Evolutionary conservation across 2,113 vertebrate species (phyloP), one percentile per base, ranked within the genome.

Genomic region (Poeciliopsis occidentalis): DNA sequence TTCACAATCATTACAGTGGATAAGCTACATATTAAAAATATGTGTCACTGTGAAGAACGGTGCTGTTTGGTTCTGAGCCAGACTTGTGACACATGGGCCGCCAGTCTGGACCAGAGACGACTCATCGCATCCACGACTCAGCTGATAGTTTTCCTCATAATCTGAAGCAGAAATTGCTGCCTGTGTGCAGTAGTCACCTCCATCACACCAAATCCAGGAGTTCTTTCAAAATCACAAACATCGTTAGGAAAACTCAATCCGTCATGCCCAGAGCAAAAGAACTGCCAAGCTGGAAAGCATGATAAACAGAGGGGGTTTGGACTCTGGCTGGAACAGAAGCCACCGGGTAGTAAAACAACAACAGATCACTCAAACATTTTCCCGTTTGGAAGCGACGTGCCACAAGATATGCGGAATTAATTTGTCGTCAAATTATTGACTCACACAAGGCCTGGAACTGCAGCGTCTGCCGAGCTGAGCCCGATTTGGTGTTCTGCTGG

Each of bases 401-500:
- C 89, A 31, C 91, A 90, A 83, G 68, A 85, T 82, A 71, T 85
- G 75, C 78, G 70, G 82, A 68, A 12, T 65, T 69, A 60, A 82
- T 80, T 87, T 84, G 90, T 82, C 83, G 79, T 92, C 87, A 31
- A 31, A 31, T 31, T 31, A 31, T 31, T 31, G 30, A 31, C 30
- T 31, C 30, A 31, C 30, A 85, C 89, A 87, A 83, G 86, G 87
- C 78, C 69, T 82, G 76, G 84, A 87, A 87, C 89, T 90, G 77
- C 75, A 87, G 82, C 60, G 84, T 76, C 81, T 84, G 76, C 76
- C 76, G 80, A 85, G 83, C 79, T 62, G 64, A 84, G 84, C 87
- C 91, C 87, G 87, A 80, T 77, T 90, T 87, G 88, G 90, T 86
- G 86, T 92, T 90, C 87, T 67, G 71, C 85, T 91, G 47, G 91